Conservation (phyloP, 2,113 vertebrate species). For the Pomatorhinus ruficollis region DNA sequence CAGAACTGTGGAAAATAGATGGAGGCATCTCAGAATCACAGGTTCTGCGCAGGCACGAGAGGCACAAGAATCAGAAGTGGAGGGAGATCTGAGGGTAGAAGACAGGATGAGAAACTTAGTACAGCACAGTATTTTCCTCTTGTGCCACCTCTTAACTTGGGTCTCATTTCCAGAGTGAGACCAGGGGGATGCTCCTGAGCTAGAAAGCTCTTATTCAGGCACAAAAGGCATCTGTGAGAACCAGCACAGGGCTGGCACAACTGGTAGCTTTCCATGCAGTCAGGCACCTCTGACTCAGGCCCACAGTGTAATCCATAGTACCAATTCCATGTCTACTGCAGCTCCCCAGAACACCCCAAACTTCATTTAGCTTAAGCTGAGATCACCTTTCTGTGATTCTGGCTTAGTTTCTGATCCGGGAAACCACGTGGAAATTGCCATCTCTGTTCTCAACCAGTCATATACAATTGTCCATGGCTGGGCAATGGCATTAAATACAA, state of each 20-base stretch:
- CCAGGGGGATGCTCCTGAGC: not conserved
- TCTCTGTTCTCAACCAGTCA: not conserved
- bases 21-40: not conserved
- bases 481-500: not conserved
- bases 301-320: fast-evolving
- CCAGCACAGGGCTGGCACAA: not conserved
- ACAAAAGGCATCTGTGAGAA: not conserved
- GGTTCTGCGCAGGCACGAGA: fast-evolving
- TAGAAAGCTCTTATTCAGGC: not conserved
- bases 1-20: not conserved
- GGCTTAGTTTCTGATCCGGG: not conserved
- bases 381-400: not conserved
- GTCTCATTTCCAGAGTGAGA: not conserved
- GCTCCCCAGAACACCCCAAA: not conserved
- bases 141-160: not conserved
- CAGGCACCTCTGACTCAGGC: not conserved
- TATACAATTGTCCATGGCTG: not conserved
- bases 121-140: not conserved
- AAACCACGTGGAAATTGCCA: not conserved
- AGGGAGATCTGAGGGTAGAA: not conserved
- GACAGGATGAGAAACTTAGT: not conserved
- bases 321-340: not conserved
- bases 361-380: not conserved
- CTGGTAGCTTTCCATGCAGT: not conserved
- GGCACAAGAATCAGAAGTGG: not conserved